Conservation (phyloP, 2,888 invertebrate species). For the Hyalella azteca region DNA sequence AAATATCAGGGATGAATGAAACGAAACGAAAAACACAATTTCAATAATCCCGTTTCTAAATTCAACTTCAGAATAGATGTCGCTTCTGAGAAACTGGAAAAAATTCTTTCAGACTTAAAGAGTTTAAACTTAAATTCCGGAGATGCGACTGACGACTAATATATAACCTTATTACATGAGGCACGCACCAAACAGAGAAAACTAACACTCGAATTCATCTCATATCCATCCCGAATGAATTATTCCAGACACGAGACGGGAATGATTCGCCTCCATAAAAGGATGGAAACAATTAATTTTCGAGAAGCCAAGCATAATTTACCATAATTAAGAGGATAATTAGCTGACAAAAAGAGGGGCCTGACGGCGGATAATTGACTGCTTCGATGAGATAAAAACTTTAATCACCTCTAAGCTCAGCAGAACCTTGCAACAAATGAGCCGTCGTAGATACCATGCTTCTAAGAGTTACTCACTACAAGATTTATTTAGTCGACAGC, state of each 20-base stretch:
- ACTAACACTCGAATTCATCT: conserved; percentile 16
- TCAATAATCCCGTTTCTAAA: too few species aligned
- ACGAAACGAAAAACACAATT: too few species aligned
- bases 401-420: background rate
- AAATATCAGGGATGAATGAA: too few species aligned
- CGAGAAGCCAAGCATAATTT: conserved; percentile 13
- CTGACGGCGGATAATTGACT: conserved; percentile 12
- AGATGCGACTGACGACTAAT: background rate
- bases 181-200: background rate
- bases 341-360: background rate
- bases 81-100: too few species aligned
- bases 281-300: background rate
- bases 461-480: background rate
- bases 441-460: conserved; percentile 18
- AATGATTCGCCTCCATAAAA: conserved; percentile 1
- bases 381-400: background rate
- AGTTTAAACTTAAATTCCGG: too few species aligned
- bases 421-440: background rate
- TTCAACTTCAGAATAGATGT: too few species aligned
- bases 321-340: conserved; percentile 29
- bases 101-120: too few species aligned
- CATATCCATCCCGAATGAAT: background rate
- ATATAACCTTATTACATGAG: background rate
- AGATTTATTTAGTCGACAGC: conserved; percentile 20
- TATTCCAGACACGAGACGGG: background rate